Conservation (phyloP, 1,140 invertebrate species). For the Tigriopus japonicus region DNA sequence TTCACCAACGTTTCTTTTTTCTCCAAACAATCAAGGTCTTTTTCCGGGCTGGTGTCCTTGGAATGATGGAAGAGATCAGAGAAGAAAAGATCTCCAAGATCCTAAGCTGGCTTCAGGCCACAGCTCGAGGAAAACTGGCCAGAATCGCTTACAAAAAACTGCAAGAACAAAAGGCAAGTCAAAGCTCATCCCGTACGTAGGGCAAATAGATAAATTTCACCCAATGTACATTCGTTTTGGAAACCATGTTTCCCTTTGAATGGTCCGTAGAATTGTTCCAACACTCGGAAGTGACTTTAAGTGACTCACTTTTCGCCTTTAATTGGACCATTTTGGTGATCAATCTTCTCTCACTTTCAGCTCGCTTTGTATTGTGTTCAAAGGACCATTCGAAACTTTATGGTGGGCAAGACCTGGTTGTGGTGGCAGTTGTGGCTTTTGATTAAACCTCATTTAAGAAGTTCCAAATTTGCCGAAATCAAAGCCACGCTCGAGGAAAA, state of each 20-base stretch:
- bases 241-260: too few species aligned
- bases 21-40: slow-evolving; percentile 45
- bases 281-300: too few species aligned
- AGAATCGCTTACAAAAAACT: slow-evolving; percentile 89
- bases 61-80: slow-evolving; percentile 97
- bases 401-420: slow-evolving; percentile 92
- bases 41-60: slow-evolving; percentile 98
- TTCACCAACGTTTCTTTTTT: background rate
- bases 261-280: too few species aligned
- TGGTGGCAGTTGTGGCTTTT: slow-evolving; percentile 99
- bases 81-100: slow-evolving; percentile 94
- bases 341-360: background rate
- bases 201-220: background rate
- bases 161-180: slow-evolving; percentile 52
- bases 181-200: background rate
- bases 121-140: slow-evolving; percentile 59
- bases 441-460: slow-evolving; percentile 58
- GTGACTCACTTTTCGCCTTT: too few species aligned
- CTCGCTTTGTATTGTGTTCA: slow-evolving; percentile 86
- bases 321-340: too few species aligned
- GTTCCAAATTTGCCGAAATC: slow-evolving; percentile 13
- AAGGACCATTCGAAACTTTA: slow-evolving; percentile 94
- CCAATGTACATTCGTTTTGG: background rate
- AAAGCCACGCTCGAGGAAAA: slow-evolving; percentile 13
- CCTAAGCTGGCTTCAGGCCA: slow-evolving; percentile 94